Evolutionary conservation across 2,888 invertebrate genomes (phyloP).

Genomic region (Eilema caniola): DNA sequence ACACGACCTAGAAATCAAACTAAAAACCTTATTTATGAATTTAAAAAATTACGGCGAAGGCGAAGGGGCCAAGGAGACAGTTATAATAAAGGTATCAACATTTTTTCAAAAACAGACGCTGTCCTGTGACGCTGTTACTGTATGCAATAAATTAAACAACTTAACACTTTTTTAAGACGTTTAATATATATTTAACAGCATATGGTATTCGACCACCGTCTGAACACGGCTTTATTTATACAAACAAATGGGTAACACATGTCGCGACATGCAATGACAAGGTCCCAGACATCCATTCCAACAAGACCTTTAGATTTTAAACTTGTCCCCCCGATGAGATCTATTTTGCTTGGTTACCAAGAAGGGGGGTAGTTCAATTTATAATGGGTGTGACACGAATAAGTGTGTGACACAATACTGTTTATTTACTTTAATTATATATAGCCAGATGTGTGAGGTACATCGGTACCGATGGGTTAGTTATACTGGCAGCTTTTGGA

Average conservation of each 20-base stretch:
- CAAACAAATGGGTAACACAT: constrained; percentile 82
- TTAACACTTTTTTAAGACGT: constrained; percentile 25
- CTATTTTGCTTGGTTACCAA: not conserved
- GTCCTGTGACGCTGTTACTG: not conserved
- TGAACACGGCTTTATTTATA: constrained; percentile 78
- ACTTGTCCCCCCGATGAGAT: constrained; percentile 7
- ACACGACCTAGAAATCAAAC: constrained; percentile 1
- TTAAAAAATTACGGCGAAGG: not conserved
- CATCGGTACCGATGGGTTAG: constrained; percentile 35
- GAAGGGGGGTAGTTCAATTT: constrained; percentile 45
- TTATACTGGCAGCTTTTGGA: constrained; percentile 39
- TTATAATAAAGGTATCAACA: not conserved
- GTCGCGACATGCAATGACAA: constrained; percentile 81
- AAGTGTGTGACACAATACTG: constrained; percentile 77
- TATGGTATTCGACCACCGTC: constrained; percentile 66
- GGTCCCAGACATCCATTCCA: constrained; percentile 64
- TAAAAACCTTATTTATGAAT: not conserved
- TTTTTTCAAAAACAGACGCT: not conserved
- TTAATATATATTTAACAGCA: constrained; percentile 56
- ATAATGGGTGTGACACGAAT: constrained; percentile 58
- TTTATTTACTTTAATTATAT: constrained; percentile 78
- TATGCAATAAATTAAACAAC: constrained; percentile 25
- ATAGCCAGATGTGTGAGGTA: constrained; percentile 76
- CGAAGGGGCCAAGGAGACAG: not conserved
- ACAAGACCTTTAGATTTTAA: constrained; percentile 39